Conservation (phyloP, 2,888 invertebrate genomes). For the Criorhina ranunculi region DNA sequence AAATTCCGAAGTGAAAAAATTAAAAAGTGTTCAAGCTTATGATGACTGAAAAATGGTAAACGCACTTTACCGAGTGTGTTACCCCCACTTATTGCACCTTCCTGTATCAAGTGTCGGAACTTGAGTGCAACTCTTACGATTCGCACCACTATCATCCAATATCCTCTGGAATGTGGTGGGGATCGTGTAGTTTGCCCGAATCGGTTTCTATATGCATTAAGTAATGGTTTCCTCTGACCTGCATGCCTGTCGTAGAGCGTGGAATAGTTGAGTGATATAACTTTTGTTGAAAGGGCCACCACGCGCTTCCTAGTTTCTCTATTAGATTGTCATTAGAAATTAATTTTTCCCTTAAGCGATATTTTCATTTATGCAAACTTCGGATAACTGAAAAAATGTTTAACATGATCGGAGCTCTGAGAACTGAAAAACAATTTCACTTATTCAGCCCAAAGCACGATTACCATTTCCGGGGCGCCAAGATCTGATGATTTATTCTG, state of each 20-base stretch:
- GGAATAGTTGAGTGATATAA: constrained; percentile 81
- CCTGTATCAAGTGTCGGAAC: constrained; percentile 94
- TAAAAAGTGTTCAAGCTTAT: constrained; percentile 36
- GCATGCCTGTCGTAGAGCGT: constrained; percentile 79
- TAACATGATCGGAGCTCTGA: too few species aligned
- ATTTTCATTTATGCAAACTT: too few species aligned
- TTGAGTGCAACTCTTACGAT: constrained; percentile 92
- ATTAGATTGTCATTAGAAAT: constrained; percentile 2
- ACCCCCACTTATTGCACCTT: constrained; percentile 97
- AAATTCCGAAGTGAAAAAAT: constrained; percentile 36
- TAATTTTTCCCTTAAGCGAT: too few species aligned
- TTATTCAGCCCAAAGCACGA: too few species aligned
- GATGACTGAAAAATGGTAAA: constrained; percentile 35
- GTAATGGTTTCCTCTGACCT: constrained; percentile 63
- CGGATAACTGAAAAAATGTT: too few species aligned
- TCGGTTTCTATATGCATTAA: constrained; percentile 58
- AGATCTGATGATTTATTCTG: too few species aligned
- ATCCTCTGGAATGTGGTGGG: constrained; percentile 84
- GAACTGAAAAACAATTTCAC: too few species aligned
- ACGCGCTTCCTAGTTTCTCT: constrained; percentile 77
- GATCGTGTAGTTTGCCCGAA: constrained; percentile 48
- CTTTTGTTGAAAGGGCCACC: constrained; percentile 81
- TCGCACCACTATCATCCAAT: constrained; percentile 88
- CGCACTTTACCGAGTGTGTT: constrained; percentile 94
- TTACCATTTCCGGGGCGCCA: too few species aligned